Percentiles rank a stretch among this genome's conserved stretches.
phyloP scores from a whole-genome alignment of 37 sponge, comb jelly and placozoan species.

The Chondrosia reniformis region DNA sequence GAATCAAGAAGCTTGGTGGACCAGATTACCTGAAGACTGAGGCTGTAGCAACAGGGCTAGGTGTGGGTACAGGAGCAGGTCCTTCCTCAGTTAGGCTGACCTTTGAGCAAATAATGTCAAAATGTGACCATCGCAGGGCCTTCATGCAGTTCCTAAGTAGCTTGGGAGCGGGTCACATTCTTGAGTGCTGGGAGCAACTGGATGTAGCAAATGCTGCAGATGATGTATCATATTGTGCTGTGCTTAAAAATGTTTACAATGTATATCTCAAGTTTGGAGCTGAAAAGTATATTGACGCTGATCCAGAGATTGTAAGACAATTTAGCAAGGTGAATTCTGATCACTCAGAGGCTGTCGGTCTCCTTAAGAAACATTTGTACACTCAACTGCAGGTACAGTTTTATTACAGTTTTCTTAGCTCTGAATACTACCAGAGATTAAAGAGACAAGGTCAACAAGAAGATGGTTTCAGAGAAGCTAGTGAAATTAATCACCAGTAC shows the following conservation, averaged over 20 bases:
- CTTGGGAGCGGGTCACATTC: constrained; percentile 28
- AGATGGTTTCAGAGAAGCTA: not conserved
- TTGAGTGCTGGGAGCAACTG: constrained; percentile 34
- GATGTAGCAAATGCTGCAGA: not conserved
- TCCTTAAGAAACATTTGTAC: constrained; percentile 31
- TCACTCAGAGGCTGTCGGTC: not conserved
- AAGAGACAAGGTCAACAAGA: not conserved
- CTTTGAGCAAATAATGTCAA: constrained; percentile 56
- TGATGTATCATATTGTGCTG: not conserved
- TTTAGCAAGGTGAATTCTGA: constrained; percentile 6
- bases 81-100: constrained; percentile 27
- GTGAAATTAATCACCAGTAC: not conserved
- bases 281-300: constrained; percentile 11
- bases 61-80: not conserved
- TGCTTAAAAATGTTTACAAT: constrained; percentile 18
- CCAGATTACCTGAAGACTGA: constrained; percentile 32
- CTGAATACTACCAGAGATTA: constrained; percentile 45
- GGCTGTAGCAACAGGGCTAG: not conserved
- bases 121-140: not conserved
- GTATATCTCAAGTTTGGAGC: constrained; percentile 4
- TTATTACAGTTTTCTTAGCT: constrained; percentile 50
- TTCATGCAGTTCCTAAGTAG: constrained; percentile 29
- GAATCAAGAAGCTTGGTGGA: constrained; percentile 62
- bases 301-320: not conserved
- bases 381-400: constrained; percentile 44